Percentiles rank a stretch among this genome's conserved stretches.
Conservation (phyloP, 2,113 vertebrate genomes). For the Candoia aspera region DNA sequence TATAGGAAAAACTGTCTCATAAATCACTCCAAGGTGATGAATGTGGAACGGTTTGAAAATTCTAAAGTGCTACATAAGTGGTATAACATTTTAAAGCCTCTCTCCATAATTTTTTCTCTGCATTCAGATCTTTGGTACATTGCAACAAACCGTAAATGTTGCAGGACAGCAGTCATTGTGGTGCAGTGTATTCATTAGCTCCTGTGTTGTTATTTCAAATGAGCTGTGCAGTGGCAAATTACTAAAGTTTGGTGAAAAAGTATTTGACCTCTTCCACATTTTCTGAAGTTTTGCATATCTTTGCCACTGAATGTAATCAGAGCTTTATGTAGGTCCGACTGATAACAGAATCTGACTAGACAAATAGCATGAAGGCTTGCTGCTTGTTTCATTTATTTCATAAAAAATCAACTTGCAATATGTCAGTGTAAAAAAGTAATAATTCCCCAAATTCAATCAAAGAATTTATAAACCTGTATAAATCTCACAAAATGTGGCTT, state of each 20-base stretch:
- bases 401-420: neutral
- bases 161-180: neutral
- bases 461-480: neutral
- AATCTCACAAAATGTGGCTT: neutral
- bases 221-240: neutral
- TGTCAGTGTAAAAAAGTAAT: neutral
- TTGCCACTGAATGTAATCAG: neutral
- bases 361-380: neutral
- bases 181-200: conserved; percentile 39
- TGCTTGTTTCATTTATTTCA: neutral
- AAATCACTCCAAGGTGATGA: neutral
- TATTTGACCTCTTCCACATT: neutral
- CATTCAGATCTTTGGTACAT: conserved; percentile 4
- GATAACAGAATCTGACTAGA: neutral
- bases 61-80: neutral
- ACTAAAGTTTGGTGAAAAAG: neutral
- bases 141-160: neutral
- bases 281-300: neutral
- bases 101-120: neutral
- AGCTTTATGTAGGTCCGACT: neutral
- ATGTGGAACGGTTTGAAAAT: neutral
- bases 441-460: neutral
- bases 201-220: conserved; percentile 7
- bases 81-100: neutral
- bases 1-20: neutral